Evolutionary conservation across 2,888 invertebrate species (phyloP).

Genomic region (Heliconius ismenius): DNA sequence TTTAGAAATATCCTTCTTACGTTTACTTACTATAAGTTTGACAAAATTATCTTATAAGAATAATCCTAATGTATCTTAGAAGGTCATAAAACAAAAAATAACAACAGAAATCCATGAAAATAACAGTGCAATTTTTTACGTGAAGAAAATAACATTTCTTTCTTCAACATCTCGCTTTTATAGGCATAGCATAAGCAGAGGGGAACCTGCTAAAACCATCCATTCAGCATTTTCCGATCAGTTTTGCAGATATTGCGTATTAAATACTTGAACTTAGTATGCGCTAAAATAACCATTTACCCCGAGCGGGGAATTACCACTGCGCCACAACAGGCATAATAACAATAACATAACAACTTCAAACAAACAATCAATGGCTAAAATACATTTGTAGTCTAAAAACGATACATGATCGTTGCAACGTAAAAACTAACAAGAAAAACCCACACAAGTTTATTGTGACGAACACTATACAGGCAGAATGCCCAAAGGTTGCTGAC

Average conservation of each 20-base stretch:
- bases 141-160: too few relatives aligned
- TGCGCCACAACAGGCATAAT: background rate
- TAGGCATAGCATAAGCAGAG: too few relatives aligned
- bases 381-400: slow-evolving; percentile 32
- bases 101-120: too few relatives aligned
- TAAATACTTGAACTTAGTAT: too few relatives aligned
- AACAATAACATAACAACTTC: background rate
- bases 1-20: too few relatives aligned
- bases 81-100: too few relatives aligned
- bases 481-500: slow-evolving; percentile 42
- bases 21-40: too few relatives aligned
- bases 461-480: slow-evolving; percentile 45
- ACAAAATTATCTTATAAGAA: too few relatives aligned
- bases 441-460: slow-evolving; percentile 56
- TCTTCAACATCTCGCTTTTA: too few relatives aligned
- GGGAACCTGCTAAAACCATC: too few relatives aligned
- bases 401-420: slow-evolving; percentile 33
- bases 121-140: too few relatives aligned
- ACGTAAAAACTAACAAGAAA: slow-evolving; percentile 54
- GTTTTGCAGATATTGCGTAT: background rate
- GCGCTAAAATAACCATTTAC: background rate
- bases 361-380: background rate
- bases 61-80: too few relatives aligned
- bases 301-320: background rate
- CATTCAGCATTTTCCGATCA: background rate